These are phyloP conservation scores for Corythoichthys haematopterus DNA, from an alignment of 2,113 vertebrate genomes.

Conservation along the genomic window DNA sequence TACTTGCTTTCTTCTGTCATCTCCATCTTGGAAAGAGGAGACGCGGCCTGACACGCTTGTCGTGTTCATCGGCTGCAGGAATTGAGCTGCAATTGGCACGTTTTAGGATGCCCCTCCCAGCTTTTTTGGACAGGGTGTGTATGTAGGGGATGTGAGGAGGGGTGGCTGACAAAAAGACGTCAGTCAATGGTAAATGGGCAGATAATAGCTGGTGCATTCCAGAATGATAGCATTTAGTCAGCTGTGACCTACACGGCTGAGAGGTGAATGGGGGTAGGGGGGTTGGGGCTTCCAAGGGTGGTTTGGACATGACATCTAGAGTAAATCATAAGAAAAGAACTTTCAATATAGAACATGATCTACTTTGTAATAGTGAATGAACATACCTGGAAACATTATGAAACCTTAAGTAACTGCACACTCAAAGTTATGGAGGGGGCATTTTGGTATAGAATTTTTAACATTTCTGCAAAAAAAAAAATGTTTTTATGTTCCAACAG, in stretches of 20 bases:
- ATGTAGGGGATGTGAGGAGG: constrained; percentile 15
- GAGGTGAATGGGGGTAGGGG: background rate
- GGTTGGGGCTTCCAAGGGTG: background rate
- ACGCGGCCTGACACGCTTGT: constrained; percentile 68
- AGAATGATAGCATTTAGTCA: constrained; percentile 60
- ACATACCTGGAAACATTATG: too few relatives aligned
- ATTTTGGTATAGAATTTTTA: background rate
- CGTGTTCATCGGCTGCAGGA: constrained; percentile 73
- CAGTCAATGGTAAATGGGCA: constrained; percentile 52
- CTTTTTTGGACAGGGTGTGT: background rate
- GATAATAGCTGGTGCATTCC: constrained; percentile 48
- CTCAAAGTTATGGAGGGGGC: background rate
- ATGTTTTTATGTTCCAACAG: too few relatives aligned
- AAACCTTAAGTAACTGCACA: background rate
- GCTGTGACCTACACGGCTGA: constrained; percentile 35
- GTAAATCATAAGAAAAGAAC: background rate
- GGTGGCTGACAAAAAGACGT: constrained; percentile 52
- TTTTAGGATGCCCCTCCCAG: constrained; percentile 59
- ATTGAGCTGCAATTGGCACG: constrained; percentile 78
- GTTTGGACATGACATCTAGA: background rate
- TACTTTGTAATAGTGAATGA: background rate
- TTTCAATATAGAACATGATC: background rate
- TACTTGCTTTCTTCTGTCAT: constrained; percentile 59
- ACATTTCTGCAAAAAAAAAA: background rate
- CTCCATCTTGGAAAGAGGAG: constrained; percentile 57